Evolutionary conservation across 1,140 invertebrate genomes (phyloP).

Genomic region (Apis mellifera): DNA sequence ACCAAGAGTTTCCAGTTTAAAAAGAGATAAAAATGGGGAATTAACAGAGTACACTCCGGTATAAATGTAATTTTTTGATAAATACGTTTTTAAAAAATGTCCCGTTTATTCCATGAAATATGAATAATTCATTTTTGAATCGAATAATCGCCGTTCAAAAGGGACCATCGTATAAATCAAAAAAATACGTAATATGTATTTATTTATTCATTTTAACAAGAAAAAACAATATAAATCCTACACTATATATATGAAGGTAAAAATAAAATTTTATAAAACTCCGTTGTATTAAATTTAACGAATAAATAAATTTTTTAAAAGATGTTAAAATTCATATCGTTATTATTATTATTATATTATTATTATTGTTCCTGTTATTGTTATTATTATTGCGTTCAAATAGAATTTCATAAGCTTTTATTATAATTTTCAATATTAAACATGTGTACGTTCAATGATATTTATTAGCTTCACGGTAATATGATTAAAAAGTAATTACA

Average conservation of each 20-base stretch:
- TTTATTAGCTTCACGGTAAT: not conserved
- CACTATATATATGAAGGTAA: conserved; percentile 19
- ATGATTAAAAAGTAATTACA: not conserved
- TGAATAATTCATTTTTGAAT: not conserved
- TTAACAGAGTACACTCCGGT: too few species aligned
- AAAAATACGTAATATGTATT: not conserved
- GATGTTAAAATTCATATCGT: conserved; percentile 61
- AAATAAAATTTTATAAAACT: not conserved
- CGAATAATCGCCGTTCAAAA: not conserved
- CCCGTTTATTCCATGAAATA: not conserved
- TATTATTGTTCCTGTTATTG: too few species aligned
- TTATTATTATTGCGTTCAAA: not conserved
- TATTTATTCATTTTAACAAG: conserved; percentile 45
- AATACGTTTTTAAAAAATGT: not conserved
- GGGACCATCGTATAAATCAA: not conserved
- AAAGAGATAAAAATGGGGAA: not conserved
- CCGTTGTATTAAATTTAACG: conserved; percentile 15
- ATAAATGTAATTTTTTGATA: not conserved
- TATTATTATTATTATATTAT: too few species aligned
- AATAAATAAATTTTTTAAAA: conserved; percentile 62
- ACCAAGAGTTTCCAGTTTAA: not conserved
- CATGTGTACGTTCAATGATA: not conserved
- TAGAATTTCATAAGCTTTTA: not conserved
- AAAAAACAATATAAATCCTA: conserved; percentile 4
- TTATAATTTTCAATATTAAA: not conserved